Base-by-base conservation (phyloP, 2,888 invertebrate species). In the Diarsia dahlii region DNA sequence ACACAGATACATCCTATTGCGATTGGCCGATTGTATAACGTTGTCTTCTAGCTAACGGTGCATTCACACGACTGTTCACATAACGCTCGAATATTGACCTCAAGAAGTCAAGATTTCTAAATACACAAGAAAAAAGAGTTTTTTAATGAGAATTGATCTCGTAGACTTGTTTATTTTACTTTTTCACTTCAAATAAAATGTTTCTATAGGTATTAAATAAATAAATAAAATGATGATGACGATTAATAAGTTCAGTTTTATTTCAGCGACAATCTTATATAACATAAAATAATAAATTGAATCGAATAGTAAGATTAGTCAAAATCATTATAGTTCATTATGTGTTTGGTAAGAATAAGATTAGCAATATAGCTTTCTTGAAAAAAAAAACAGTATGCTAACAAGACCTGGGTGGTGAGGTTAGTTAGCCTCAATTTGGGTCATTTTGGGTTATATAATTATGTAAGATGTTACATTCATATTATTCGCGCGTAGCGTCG, bases 391-490 rank as follows among this genome's bases (percentile, higher is more conserved):
- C 2, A 28, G 2, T 45, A 15, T 62, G 34, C 20, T 6, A 20
- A 28, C 13, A 39, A 56, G 0, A 8, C 58, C 10, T 74, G 28
- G 28, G 28, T 73, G 4, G 20, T 50, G 39, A 18, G 39, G 28
- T 48, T 23, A 34, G 23, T 64, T n/a, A 39, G 39, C 13, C 9
- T n/a, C 45, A n/a, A 60, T 50, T 77, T 45, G 60, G 23, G 58
- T 68, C 52, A 78, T 28, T 50, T 77, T 45, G 60, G 23, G 58
- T 68, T 60, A 78, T 28, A 45, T 34, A 74, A 62, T 68, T 60
- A 78, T 28, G 50, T 34, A 74, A 62, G 15, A 50, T 48, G 48
- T 64, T 39, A 56, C 20, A 52, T 54, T 28, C 15, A 20, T 34
- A 18, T 13, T 18, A 12, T 10, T 45, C 10, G 56, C 23, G 18